Evolutionary conservation across 1,140 invertebrate genomes (phyloP), one percentile per base, ranked within the genome.

Genomic region (Drosophila rhopaloa): DNA sequence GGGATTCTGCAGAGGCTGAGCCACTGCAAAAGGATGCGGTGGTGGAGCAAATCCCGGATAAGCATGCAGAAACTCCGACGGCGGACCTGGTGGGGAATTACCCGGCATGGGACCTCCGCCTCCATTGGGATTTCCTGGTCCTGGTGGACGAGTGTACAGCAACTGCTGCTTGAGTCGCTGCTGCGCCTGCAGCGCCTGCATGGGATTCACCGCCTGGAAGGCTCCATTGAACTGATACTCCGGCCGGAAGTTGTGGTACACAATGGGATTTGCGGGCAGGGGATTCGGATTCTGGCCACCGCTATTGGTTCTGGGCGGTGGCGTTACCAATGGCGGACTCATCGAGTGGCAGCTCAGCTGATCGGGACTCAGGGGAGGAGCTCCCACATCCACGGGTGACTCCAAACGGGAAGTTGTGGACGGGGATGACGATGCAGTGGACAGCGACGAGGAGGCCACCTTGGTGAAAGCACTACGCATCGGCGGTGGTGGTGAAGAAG

Each of bases 391-490:
- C 61, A 85, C 70, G 0, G 86, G 86, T 5, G 86, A 90, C 59
- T 90, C 86, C 48, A 89, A 14, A 1, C 85, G 85, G 14, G 84
- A 88, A 10, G 78, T 79, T 93, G 94, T 9, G 95, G 95, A 85
- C 0, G 85, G 68, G 7, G 78, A 74, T 27, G 83, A 83, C 2
- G 83, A 77, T 5, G 74, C 73, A 95, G 7, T 94, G 80, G 60
- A 94, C 92, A 14, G 93, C 72, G 8, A 93, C 86, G 94, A 92
- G 19, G 92, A 93, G 7, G 93, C 91, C 7, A 97, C 96, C 93
- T 97, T 97, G 1, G 96, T 97, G 66, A 97, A 97, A 2, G 96
- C 96, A 91, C 96, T 97, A 76, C 95, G 94, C 38, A 93, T 91
- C 1, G 93, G 93, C 38, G 81, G 74, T 11, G 85, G 77, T 8